Base-by-base conservation (phyloP, 2,113 vertebrate species). In the Rhynchomys soricoides region DNA sequence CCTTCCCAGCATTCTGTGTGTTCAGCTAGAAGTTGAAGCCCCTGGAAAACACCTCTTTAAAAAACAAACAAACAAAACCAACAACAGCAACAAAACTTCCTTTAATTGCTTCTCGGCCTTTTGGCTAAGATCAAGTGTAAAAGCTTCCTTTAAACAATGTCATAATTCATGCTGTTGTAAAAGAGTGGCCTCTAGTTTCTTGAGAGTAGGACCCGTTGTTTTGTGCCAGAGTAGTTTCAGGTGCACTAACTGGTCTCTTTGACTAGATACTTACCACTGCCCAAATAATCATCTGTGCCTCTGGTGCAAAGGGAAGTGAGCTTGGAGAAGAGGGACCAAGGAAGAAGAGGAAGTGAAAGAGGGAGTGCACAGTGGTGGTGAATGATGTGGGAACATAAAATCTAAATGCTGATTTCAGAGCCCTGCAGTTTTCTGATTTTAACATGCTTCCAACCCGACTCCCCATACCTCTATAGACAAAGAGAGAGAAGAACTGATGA, bases 181-280 rank as follows among this genome's bases (percentile, higher is more conserved):
- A 96, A 91, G 91, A 45, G 59, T 81, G 4, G 19, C 64, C 43
- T 68, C 43, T 37, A 50, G 62, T 90, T 83, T 97, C 77, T 92
- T 94, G 29, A 86, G 75, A 74, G 24, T 34, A 43, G 19, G 52
- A 75, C 68, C 43, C 24, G 13, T 29, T 93, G 34, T 40, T 97
- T 97, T 86, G n/a, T 57, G 55, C 59, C 52, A 89, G 66, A 68
- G 73, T 34, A 45, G 19, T 86, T 75, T 15, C 55, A 92, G 40
- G 19, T 87, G 16, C 43, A 85, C 43, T 82, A 22, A 85, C 22
- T 59, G 59, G 34, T 57, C 78, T 96, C 70, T 90, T 43, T 73
- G 57, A 85, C 43, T 85, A n/a, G 64, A 87, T 86, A 40, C 43
- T 68, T 12, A 22, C 73, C 21, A 62, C 19, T 91, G 7, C 24